Conservation (phyloP, 64 coral and sea anemone species). For the Montipora foliosa region DNA sequence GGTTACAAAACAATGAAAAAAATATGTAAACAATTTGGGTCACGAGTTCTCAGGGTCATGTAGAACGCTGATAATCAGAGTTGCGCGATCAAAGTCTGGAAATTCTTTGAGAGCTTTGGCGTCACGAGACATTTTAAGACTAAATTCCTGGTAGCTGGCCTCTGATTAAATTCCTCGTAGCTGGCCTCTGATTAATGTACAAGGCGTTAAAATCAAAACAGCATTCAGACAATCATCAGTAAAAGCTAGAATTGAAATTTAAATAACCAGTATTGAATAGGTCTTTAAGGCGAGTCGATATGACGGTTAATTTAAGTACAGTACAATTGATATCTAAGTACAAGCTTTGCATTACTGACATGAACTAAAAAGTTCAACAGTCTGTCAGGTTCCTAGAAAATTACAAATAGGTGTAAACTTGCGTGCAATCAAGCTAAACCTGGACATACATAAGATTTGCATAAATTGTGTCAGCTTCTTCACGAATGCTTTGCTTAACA, state of each 20-base stretch:
- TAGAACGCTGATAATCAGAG: not conserved
- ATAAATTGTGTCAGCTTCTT: not conserved
- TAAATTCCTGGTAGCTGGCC: too few species aligned
- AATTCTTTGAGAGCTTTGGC: not conserved
- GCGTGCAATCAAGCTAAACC: too few species aligned
- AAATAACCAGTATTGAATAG: too few species aligned
- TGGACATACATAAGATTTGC: not conserved
- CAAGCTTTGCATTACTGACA: too few species aligned
- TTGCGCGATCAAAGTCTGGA: not conserved
- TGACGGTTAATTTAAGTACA: too few species aligned
- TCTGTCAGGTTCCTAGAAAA: not conserved
- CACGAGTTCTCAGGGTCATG: not conserved
- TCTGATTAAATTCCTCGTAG: not conserved
- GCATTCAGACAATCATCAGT: not conserved
- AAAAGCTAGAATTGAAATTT: too few species aligned
- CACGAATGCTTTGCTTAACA: not conserved
- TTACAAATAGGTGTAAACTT: too few species aligned
- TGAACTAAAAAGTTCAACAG: too few species aligned
- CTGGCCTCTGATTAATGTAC: not conserved
- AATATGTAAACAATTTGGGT: slow-evolving; percentile 26
- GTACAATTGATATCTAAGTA: too few species aligned
- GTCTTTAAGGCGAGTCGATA: too few species aligned
- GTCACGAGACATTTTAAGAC: not conserved
- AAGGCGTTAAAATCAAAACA: not conserved
- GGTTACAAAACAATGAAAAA: not conserved